Conservation (phyloP, 2,113 vertebrate species). For the Stigmatopora nigra region DNA sequence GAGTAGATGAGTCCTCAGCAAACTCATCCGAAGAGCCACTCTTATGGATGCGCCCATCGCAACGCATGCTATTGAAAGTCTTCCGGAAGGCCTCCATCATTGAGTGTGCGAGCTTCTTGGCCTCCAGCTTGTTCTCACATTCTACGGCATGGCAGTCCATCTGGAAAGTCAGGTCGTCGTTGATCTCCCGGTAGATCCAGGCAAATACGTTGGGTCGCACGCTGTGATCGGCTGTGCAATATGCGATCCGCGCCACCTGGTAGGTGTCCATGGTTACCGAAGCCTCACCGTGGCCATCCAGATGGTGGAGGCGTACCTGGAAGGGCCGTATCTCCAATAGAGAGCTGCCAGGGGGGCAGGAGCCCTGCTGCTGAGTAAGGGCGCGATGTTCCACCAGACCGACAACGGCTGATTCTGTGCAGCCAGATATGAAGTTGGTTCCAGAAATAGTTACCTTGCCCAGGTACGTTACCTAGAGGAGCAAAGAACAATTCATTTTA, state of each 20-base stretch:
- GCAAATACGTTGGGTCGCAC: conserved; percentile 92
- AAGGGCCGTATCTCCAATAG: conserved; percentile 96
- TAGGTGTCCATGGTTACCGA: conserved; percentile 93
- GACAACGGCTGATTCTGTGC: conserved; percentile 90
- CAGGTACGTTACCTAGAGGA: conserved; percentile 86
- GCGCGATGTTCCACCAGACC: conserved; percentile 84
- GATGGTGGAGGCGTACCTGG: conserved; percentile 93
- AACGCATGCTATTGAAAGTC: conserved; percentile 98
- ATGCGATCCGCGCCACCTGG: conserved; percentile 97
- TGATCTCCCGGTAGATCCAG: conserved; percentile 98
- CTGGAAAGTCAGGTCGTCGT: conserved; percentile 96
- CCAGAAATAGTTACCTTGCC: conserved; percentile 90
- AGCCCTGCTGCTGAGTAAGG: conserved; percentile 66
- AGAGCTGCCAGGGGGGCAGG: conserved; percentile 67
- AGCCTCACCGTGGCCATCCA: conserved; percentile 82
- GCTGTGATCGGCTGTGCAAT: conserved; percentile 97
- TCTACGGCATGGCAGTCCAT: conserved; percentile 98
- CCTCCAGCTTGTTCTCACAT: conserved; percentile 94
- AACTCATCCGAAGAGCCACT: conserved; percentile 84
- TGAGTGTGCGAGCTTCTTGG: conserved; percentile 95
- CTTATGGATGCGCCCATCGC: conserved; percentile 91
- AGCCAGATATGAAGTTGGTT: conserved; percentile 90
- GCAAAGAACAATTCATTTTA: background rate
- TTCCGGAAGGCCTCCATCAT: conserved; percentile 99
- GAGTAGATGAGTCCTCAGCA: conserved; percentile 82